These are phyloP conservation scores for Mythimna impura DNA, from an alignment of 2,888 invertebrate genomes.

Conservation along the genomic window DNA sequence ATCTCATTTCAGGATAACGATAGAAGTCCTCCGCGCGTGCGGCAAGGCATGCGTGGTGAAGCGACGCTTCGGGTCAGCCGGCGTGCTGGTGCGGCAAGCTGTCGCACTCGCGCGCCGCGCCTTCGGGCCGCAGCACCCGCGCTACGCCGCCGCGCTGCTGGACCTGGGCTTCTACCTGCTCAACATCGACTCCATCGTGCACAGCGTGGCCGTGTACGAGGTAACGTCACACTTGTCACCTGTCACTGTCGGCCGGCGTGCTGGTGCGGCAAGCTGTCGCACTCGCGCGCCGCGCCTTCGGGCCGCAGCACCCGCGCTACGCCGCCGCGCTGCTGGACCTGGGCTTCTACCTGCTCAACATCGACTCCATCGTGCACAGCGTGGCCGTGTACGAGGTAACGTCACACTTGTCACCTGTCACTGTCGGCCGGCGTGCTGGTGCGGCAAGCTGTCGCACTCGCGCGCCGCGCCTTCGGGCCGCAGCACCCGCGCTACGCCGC, in stretches of 20 bases:
- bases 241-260: not conserved
- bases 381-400: constrained; percentile 94
- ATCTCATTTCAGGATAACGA: constrained; percentile 90
- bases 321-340: constrained; percentile 96
- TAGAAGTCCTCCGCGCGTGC: constrained; percentile 96
- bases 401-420: not conserved
- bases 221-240: constrained; percentile 8
- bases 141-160: constrained; percentile 95
- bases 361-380: constrained; percentile 95
- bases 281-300: constrained; percentile 92
- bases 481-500: constrained; percentile 96
- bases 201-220: constrained; percentile 96
- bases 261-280: constrained; percentile 92
- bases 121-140: constrained; percentile 93
- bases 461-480: constrained; percentile 91
- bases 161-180: constrained; percentile 98
- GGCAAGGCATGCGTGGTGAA: constrained; percentile 97
- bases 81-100: constrained; percentile 95
- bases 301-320: constrained; percentile 94
- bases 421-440: too few species aligned
- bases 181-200: constrained; percentile 95
- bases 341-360: constrained; percentile 97
- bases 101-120: constrained; percentile 92
- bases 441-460: constrained; percentile 94
- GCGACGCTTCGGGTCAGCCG: constrained; percentile 95